Evolutionary conservation across 2,113 vertebrate species (phyloP).

Genomic region (Neodontobutis hainanensis): DNA sequence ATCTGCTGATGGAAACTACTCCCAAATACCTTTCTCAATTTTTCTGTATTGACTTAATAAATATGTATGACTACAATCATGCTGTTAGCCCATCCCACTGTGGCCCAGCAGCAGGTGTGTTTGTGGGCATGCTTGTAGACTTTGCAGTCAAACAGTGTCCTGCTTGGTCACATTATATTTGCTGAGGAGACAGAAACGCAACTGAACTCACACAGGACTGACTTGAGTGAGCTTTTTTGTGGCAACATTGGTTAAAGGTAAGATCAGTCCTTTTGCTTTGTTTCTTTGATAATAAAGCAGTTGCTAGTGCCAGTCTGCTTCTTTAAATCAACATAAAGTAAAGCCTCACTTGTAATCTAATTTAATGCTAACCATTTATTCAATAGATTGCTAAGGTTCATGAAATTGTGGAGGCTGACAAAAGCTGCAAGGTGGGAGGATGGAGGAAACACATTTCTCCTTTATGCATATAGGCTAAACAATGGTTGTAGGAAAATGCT

Average conservation of each 20-base stretch:
- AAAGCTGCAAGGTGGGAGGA: slow-evolving; percentile 5
- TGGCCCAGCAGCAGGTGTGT: neutral
- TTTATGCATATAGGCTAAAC: too few species aligned
- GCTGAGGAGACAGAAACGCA: slow-evolving; percentile 40
- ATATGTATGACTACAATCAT: neutral
- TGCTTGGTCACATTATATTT: slow-evolving; percentile 36
- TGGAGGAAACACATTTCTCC: too few species aligned
- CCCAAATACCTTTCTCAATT: neutral
- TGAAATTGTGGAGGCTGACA: slow-evolving; percentile 15
- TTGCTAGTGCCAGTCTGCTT: too few species aligned
- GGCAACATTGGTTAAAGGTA: slow-evolving; percentile 23
- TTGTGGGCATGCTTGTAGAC: slow-evolving; percentile 11
- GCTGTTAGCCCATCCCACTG: slow-evolving; percentile 26
- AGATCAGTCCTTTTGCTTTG: slow-evolving; percentile 13
- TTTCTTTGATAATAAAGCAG: neutral
- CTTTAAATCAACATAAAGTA: too few species aligned
- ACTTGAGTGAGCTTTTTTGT: slow-evolving; percentile 7
- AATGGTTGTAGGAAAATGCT: too few species aligned
- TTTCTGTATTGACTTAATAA: slow-evolving; percentile 1
- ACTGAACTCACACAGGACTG: slow-evolving; percentile 34
- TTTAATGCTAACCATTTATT: slow-evolving; percentile 16
- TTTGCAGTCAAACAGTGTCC: slow-evolving; percentile 14
- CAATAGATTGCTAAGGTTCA: slow-evolving; percentile 8
- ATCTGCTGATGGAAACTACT: slow-evolving; percentile 7
- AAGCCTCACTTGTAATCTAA: neutral